Evolutionary conservation across 2,113 vertebrate species (phyloP), one percentile per base, ranked within the genome.

Genomic region (Ophthalmotilapia sp.): DNA sequence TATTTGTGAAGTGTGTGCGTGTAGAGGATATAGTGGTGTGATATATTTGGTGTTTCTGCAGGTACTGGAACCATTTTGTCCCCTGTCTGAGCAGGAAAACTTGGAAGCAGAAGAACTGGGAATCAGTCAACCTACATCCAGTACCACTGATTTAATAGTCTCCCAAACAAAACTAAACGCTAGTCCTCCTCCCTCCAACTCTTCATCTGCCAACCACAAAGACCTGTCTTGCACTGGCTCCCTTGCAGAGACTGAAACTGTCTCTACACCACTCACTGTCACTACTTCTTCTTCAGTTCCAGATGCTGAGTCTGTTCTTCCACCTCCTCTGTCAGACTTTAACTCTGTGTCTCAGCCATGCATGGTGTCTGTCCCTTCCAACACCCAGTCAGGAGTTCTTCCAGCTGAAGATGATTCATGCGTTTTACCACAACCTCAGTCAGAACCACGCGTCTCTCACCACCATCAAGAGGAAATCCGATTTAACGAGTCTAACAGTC

Each of bases 61-160:
- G 96, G 96, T 97, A 82, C 95, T 97, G 96, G 95, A 96, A 92
- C 92, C 85, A 88, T 95, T 93, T 89, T 91, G 91, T 94, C 90
- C 88, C 89, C 84, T 89, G 95, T 94, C 92, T 93, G 94, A 96
- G 81, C 94, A 93, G 90, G 88, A 93, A 91, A 86, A 83, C 70
- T 68, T 36, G 85, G 92, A 94, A 86, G 54, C 81, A 83, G 91
- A 93, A 89, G 95, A 94, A 58, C 26, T 84, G 87, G 93, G 90
- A 89, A 73, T 84, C 84, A 56, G 4, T 88, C 90, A 89, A 19
- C 91, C 90, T 33, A 17, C 87, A 65, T 23, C 65, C 87, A 86
- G 62, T 84, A 73, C 80, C 65, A 56, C 58, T 91, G 29, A 82
- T 65, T 51, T 88, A 60, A 62, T 90, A 89, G 80, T 49, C 86